Conservation (phyloP, 2,113 vertebrate species). For the Poecile atricapillus region DNA sequence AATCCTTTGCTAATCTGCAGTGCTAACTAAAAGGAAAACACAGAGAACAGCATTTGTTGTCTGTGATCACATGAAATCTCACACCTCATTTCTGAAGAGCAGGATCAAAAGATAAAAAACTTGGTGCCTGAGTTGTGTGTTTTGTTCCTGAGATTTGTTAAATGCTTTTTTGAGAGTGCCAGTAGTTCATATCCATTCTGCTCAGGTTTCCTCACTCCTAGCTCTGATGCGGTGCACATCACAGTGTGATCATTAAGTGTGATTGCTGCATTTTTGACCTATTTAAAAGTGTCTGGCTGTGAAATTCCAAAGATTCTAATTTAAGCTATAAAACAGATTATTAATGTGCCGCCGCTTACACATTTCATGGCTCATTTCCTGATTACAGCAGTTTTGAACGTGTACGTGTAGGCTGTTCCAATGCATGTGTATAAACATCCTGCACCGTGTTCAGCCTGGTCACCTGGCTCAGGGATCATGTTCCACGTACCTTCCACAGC, state of each 20-base stretch:
- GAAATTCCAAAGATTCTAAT: constrained; percentile 55
- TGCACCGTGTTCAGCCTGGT: background rate
- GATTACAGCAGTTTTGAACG: background rate
- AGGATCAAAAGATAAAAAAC: background rate
- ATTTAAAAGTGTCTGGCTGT: constrained; percentile 60
- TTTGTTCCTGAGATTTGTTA: background rate
- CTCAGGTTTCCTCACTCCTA: constrained; percentile 18
- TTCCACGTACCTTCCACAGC: background rate
- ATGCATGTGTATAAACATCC: background rate
- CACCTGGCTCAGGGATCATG: rapidly evolving
- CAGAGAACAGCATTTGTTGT: background rate
- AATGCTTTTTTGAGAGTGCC: background rate
- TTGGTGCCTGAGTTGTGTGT: background rate
- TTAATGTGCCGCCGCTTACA: background rate
- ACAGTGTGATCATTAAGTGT: constrained; percentile 36
- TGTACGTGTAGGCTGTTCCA: background rate
- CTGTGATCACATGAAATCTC: background rate
- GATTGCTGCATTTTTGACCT: constrained; percentile 60
- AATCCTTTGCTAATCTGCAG: background rate
- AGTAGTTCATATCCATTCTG: constrained; percentile 18
- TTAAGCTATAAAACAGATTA: constrained; percentile 49
- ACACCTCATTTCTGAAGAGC: background rate
- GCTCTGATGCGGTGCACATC: background rate
- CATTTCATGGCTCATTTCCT: constrained; percentile 56
- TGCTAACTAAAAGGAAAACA: background rate